phyloP scores from a whole-genome alignment of 2,113 vertebrate genomes.

The Columba janthina region DNA sequence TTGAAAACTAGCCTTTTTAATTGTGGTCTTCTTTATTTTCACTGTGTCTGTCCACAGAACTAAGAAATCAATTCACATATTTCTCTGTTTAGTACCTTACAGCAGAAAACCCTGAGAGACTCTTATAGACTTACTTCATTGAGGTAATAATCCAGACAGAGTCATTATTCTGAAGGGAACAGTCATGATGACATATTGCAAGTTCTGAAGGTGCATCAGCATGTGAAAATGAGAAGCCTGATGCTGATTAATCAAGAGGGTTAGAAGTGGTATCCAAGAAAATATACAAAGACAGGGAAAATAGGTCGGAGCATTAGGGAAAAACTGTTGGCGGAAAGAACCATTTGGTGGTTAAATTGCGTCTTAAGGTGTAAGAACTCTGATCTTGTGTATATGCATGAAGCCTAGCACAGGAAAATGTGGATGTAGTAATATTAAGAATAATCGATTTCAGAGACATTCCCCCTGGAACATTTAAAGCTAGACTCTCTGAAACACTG shows the following conservation, averaged over 20 bases:
- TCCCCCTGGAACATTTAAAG: not conserved
- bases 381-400: not conserved
- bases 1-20: not conserved
- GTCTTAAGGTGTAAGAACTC: not conserved
- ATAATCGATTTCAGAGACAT: not conserved
- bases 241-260: not conserved
- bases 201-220: not conserved
- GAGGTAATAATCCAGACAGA: not conserved
- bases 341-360: not conserved
- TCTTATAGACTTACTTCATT: not conserved
- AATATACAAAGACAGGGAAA: not conserved
- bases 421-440: not conserved
- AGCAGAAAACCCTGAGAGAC: not conserved
- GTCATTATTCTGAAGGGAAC: not conserved
- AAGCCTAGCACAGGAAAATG: not conserved
- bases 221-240: rapidly evolving
- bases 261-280: not conserved
- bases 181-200: not conserved
- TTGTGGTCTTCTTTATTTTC: not conserved
- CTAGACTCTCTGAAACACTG: not conserved
- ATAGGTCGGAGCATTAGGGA: not conserved
- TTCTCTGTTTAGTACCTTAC: not conserved
- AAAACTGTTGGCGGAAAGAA: not conserved
- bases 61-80: not conserved
- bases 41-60: not conserved